Evolutionary conservation across 2,113 vertebrate species (phyloP), one percentile per base, ranked within the genome.

Genomic region (Gobio gobio): DNA sequence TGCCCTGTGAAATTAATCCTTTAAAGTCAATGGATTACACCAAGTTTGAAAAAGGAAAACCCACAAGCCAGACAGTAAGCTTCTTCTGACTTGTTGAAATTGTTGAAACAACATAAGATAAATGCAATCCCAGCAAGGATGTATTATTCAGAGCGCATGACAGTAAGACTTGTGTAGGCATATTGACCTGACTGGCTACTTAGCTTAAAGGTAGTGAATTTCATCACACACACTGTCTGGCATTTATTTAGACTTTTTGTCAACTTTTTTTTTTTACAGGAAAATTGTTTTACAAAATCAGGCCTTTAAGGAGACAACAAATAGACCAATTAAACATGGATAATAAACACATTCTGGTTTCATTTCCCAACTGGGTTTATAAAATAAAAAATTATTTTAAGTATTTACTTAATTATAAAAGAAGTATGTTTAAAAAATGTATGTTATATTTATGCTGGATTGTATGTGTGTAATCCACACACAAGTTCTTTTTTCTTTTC

Each of bases 1-100:
- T 68, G 43, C 63, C 40, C 24, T 66, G 79, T 68, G 43, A 51
- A 82, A 68, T 68, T 29, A 54, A 82, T 63, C 78, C 61, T 47
- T 63, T 82, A 14, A n/a, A 33, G 24, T 54, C 63, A 82, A 10
- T 61, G 76, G 76, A 80, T 54, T 82, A 68, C 26, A 36, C 24
- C 24, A 10, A 61, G 76, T 78, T 40, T 58, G n/a, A 47, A 74
- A 74, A 74, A 74, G 1, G 29, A 78, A 78, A 78, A 43, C 16
- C 20, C 20, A 47, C 74, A 63, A 80, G 22, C 12, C 58, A 80
- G 78, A 47, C 56, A 59, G 33, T 12, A 63, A 29, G 40, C 59
- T 64, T 80, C 64, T 80, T 47, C 24, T 59, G 22, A 36, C 22
- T 43, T 78, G 76, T 24, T 78, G 20, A 61, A 43, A 22, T 54